Conservation (phyloP, 2,797 vertebrate species). For the Hypotaenidia okinawae region DNA sequence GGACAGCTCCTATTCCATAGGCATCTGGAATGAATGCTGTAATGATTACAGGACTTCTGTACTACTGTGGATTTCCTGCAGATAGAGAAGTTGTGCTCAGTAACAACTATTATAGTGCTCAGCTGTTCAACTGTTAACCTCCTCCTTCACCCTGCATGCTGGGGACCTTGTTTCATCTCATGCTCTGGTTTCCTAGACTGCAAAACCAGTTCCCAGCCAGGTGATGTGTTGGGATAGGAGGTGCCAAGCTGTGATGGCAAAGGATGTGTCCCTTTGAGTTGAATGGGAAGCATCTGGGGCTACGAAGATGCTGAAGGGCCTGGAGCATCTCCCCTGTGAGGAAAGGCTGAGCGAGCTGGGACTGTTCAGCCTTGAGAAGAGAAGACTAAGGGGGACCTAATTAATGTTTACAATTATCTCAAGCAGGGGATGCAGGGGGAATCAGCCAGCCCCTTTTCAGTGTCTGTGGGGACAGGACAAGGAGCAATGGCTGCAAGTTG, state of each 20-base stretch:
- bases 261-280: neutral
- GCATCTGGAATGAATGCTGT: neutral
- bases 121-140: neutral
- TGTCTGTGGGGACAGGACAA: no score
- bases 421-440: no score
- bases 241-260: neutral
- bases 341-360: no score
- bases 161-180: neutral
- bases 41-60: neutral
- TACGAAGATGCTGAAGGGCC: no score
- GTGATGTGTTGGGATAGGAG: neutral
- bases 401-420: no score
- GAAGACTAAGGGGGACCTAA: no score
- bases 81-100: neutral
- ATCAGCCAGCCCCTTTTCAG: no score
- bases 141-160: neutral
- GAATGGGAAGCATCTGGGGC: neutral
- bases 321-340: no score
- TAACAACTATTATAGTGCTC: neutral
- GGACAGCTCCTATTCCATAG: neutral
- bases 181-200: neutral
- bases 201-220: neutral
- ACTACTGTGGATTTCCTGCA: neutral
- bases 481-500: no score
- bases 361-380: no score